phyloP scores from a whole-genome alignment of 2,888 invertebrate species.

The Onthophagus sagittarius region DNA sequence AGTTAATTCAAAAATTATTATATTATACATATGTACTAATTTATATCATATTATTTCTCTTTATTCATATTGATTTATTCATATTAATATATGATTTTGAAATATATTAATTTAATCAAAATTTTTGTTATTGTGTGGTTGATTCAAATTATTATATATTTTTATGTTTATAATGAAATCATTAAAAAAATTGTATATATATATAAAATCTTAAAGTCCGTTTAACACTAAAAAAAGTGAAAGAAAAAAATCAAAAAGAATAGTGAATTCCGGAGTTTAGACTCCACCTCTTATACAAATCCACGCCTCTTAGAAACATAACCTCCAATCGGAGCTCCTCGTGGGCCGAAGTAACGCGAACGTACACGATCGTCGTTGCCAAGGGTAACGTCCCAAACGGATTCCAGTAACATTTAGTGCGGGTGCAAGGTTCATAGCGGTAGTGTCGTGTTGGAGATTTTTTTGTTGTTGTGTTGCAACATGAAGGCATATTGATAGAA shows the following conservation, averaged over 20 bases:
- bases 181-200: too few species aligned
- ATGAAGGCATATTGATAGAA: conserved; percentile 21
- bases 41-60: too few species aligned
- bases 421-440: conserved; percentile 46
- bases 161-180: too few species aligned
- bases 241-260: conserved; percentile 20
- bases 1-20: too few species aligned
- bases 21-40: too few species aligned
- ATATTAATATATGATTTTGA: too few species aligned
- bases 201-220: too few species aligned
- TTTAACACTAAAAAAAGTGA: not conserved
- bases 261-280: conserved; percentile 26
- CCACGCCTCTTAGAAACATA: conserved; percentile 22
- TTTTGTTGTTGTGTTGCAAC: conserved; percentile 24
- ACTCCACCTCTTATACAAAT: conserved; percentile 23
- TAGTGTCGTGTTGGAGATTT: conserved; percentile 38
- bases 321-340: conserved; percentile 34
- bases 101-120: too few species aligned
- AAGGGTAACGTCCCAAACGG: conserved; percentile 48
- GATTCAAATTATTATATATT: too few species aligned
- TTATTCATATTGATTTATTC: too few species aligned
- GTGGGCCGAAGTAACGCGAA: conserved; percentile 37
- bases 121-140: too few species aligned
- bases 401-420: conserved; percentile 47
- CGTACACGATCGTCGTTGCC: conserved; percentile 44